phyloP scores from a whole-genome alignment of 2,888 invertebrate species.

The Ptilodon capucinus region DNA sequence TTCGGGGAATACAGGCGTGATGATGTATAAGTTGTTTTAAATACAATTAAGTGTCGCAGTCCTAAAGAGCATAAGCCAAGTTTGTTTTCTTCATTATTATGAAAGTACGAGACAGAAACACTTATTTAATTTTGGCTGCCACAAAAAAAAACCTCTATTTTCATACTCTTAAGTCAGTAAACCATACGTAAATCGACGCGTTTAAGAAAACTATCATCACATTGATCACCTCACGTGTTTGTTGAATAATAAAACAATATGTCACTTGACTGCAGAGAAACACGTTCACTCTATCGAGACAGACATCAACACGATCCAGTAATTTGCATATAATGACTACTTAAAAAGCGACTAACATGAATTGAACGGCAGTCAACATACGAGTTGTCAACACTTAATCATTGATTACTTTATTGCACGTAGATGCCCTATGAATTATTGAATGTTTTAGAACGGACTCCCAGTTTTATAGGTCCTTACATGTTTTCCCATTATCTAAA shows the following conservation, averaged over 20 bases:
- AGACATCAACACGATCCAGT: conserved; percentile 61
- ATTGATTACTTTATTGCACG: conserved; percentile 57
- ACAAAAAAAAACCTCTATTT: too few relatives aligned
- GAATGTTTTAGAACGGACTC: conserved; percentile 20
- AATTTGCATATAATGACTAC: conserved; percentile 75
- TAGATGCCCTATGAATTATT: conserved; percentile 38
- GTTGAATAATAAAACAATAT: conserved; percentile 23
- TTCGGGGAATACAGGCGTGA: too few relatives aligned
- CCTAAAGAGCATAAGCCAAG: too few relatives aligned
- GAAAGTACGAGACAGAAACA: too few relatives aligned
- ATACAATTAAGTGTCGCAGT: too few relatives aligned
- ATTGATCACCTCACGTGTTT: conserved; percentile 24
- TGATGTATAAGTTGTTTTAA: too few relatives aligned
- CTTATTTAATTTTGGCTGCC: background rate
- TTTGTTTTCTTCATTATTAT: too few relatives aligned
- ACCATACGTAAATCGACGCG: conserved; percentile 10
- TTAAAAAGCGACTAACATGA: conserved; percentile 66
- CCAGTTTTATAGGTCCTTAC: conserved; percentile 17
- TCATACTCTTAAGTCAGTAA: background rate
- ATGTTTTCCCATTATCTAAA: too few relatives aligned
- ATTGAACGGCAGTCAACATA: conserved; percentile 49
- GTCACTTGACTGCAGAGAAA: conserved; percentile 32
- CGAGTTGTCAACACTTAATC: conserved; percentile 62
- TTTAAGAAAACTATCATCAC: conserved; percentile 16
- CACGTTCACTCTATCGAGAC: conserved; percentile 58